Base-by-base conservation (phyloP, 2,888 invertebrate genomes). In the Sphaerophoria taeniata region DNA sequence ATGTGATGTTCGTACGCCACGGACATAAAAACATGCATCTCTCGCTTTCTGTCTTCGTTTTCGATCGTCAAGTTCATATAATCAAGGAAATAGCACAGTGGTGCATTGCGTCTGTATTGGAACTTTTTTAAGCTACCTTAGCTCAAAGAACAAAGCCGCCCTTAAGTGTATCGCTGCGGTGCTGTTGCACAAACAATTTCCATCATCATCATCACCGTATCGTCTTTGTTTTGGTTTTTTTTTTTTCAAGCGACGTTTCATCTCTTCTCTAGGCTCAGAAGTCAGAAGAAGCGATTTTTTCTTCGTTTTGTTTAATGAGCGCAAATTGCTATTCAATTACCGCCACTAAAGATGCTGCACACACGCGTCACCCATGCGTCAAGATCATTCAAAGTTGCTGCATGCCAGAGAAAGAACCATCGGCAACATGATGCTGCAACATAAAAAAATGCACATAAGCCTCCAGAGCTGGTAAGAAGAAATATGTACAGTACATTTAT, bases 261-360 rank as follows among this genome's bases (percentile, higher is more conserved):
- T 2, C 43, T 43, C 6, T 43, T 3, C 43, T 39, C 9, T 39
- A 39, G 39, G 9, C 39, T 39, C 9, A 24, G 24, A 24, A 24
- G 4, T 65, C 34, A 47, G 24, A 3, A n/a, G 60, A 51, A 60
- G 39, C 51, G 49, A 12, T 33, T 9, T 51, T 9, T 58, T 71
- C 6, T 33, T 71, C 63, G 34, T 55, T 76, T 34, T 70, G 80
- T 24, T 84, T 79, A 85, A 85, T 85, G 85, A 85, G 85, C 76
- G 56, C 76, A 85, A 85, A 85, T 85, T 85, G 85, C 81, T 85
- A 85, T 85, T 85, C 85, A 85, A 85, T 85, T 85, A 85, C 76
- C 76, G 81, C 80, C 76, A 72, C 84, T 80, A 85, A 85, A 77
- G 77, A 81, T 47, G 75, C 70, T 75, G 73, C 58, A 65, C 85